Percentiles rank a stretch among this genome's conserved stretches.
Conservation (phyloP, 1,140 invertebrate species). For the Leptoteleia sp. region DNA sequence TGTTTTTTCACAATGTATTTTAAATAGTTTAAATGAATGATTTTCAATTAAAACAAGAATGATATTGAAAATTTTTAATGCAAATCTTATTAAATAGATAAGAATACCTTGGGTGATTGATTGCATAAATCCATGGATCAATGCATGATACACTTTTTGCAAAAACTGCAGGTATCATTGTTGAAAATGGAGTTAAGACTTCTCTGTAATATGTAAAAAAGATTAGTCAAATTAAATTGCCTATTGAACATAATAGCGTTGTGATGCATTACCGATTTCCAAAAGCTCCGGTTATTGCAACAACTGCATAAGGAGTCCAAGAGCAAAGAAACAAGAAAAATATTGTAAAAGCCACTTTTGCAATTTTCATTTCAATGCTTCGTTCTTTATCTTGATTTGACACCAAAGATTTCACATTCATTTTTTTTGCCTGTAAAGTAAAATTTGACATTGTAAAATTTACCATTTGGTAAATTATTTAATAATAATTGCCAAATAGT, state of each 20-base stretch:
- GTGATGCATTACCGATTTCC: conserved; percentile 86
- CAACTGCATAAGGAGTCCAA: conserved; percentile 89
- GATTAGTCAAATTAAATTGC: too few relatives aligned
- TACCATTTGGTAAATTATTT: too few relatives aligned
- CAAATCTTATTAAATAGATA: not conserved
- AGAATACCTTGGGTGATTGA: conserved; percentile 88
- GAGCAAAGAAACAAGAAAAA: conserved; percentile 88
- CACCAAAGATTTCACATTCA: conserved; percentile 89
- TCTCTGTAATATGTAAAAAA: conserved; percentile 67
- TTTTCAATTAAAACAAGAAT: too few relatives aligned
- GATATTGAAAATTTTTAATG: too few relatives aligned
- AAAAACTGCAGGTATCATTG: conserved; percentile 88
- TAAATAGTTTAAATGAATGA: too few relatives aligned
- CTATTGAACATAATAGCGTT: too few relatives aligned
- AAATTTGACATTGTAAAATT: too few relatives aligned
- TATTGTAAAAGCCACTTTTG: conserved; percentile 89
- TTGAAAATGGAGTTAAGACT: conserved; percentile 85
- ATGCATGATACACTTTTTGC: conserved; percentile 88
- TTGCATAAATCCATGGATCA: conserved; percentile 90
- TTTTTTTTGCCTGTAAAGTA: conserved; percentile 86
- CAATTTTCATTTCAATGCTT: conserved; percentile 87
- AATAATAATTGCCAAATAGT: too few relatives aligned
- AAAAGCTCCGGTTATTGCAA: conserved; percentile 87
- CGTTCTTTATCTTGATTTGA: conserved; percentile 86
- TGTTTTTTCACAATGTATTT: too few relatives aligned